phyloP scores from a whole-genome alignment of 1,140 invertebrate genomes.

The Ostrea denselamellosa region DNA sequence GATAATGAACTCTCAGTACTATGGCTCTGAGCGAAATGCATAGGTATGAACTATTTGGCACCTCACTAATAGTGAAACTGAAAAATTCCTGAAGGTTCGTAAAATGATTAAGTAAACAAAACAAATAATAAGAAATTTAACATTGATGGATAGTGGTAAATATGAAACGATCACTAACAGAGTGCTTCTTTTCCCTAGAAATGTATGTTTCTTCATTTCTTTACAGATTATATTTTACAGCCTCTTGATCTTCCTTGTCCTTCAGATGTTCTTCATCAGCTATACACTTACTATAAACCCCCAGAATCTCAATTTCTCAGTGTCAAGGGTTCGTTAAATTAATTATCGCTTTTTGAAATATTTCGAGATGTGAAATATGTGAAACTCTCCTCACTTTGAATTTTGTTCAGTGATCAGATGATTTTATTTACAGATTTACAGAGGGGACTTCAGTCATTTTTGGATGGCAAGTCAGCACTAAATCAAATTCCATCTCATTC shows the following conservation, averaged over 20 bases:
- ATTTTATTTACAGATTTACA: background rate
- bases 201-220: background rate
- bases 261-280: background rate
- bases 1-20: no score
- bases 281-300: background rate
- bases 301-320: background rate
- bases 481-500: background rate
- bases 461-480: background rate
- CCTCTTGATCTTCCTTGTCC: background rate
- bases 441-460: background rate
- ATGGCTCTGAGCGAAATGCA: no score
- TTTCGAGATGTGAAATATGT: background rate
- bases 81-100: no score
- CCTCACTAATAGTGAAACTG: no score
- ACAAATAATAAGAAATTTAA: no score
- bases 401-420: background rate
- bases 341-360: background rate
- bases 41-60: no score
- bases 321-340: background rate
- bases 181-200: background rate
- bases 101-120: no score
- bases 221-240: background rate
- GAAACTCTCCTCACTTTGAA: background rate
- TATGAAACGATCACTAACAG: no score
- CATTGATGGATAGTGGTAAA: no score